Base-by-base conservation (phyloP, 2,888 invertebrate species). In the Criorhina ranunculi region DNA sequence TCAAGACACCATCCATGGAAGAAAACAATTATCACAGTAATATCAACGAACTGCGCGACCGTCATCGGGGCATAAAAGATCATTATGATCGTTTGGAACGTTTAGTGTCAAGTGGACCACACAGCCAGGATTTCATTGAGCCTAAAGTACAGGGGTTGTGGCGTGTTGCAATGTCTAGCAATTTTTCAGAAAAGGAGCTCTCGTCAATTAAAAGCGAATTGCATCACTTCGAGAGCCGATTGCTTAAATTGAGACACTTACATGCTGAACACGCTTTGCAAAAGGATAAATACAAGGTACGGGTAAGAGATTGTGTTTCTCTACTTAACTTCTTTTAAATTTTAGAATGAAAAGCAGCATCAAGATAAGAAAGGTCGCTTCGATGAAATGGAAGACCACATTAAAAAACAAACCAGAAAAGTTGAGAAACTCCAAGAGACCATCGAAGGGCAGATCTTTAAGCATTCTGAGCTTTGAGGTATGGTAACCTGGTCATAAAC, bases 71-170 rank as follows among this genome's bases (percentile, higher is more conserved):
- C 49, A 92, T 98, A 24, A 94, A 96, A 87, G 96, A 96, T 88
- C 95, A 96, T 42, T 96, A 94, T 89, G 97, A 97, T 89, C 94
- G 94, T 31, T 91, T 98, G 35, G 95, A 96, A 87, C 93, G 95
- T 67, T 91, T 96, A 77, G 94, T 97, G 17, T 94, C 96, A 1
- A 94, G 94, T 91, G 97, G 95, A 9, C 96, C 96, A 0, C 94
- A 95, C 76, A 96, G 95, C 89, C 95, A 95, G 90, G 97, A 97
- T 89, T 98, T 98, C 90, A 94, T 96, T 49, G 98, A 98, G 89
- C 96, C 97, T 0, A 96, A 97, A 92, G 98, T 98, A 0, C 96
- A 97, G 90, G 96, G 95, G 0, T 92, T 98, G 33, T 98, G 98
- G 98, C 94, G 94, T 87, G 92, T 96, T 75, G 98, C 98, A 2